Evolutionary conservation across 2,888 invertebrate genomes (phyloP), one percentile per base, ranked within the genome.

Genomic region (Plutella xylostella): DNA sequence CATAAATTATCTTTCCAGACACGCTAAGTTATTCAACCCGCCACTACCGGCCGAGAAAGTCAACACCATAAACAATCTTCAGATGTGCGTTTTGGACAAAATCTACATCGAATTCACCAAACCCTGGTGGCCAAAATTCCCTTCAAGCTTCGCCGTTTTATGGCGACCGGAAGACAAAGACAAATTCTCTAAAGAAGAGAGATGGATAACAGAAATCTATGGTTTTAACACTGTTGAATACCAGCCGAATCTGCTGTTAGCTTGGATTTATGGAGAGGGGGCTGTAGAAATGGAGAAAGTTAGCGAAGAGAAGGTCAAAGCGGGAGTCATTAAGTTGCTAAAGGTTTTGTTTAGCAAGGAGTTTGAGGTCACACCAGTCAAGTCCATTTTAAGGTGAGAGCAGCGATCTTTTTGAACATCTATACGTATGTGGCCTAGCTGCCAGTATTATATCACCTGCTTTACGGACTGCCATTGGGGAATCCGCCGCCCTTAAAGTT

Each of bases 1-100:
- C n/a, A n/a, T n/a, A n/a, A n/a, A n/a, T n/a, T n/a, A 11, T 43
- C 2, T 21, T 70, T 62, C 9, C 56, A 84, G 84, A 50, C 78
- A 86, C 54, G 52, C 56, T 1, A 61, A 73, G 20, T 65, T 90
- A n/a, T 91, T 91, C 62, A 72, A 67, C 39, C 90, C 90, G 0
- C 56, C 73, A 12, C 65, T 91, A 19, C 86, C 89, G 3, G 53
- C 60, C 2, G 65, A 65, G 30, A 90, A 90, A 68, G 61, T 85
- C 1, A 75, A 70, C 47, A 72, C 87, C 9, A 90, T 90, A 52
- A 68, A 86, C 59, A 86, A 85, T 45, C 67, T 92, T n/a, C 87
- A 86, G 22, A 85, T 90, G 52, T 89, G 90, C 19, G 78, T 87
- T 11, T 84, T 90, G 1, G 86, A 90, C 60, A 92, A 92, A 75